Percentiles rank a stretch among this genome's conserved stretches.
Evolutionary conservation across 2,797 vertebrate species (phyloP).

Genomic region (Simalia tracyae): DNA sequence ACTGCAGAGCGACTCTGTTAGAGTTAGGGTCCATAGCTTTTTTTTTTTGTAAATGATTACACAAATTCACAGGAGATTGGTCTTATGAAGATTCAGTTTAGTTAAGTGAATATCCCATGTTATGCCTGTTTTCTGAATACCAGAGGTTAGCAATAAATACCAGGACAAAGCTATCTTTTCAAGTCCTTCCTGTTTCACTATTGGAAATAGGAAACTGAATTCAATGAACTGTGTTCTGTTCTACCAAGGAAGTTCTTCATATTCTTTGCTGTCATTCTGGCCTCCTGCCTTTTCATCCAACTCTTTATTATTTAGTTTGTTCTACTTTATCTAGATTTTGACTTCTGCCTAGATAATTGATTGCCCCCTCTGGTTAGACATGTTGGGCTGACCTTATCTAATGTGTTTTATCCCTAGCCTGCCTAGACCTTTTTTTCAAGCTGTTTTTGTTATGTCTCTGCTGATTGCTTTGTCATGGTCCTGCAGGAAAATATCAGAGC

Average conservation of each 20-base stretch:
- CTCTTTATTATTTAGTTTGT: background rate
- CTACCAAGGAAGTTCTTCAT: background rate
- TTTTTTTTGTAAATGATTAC: background rate
- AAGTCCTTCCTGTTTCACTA: background rate
- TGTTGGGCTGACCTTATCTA: background rate
- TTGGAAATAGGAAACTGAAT: background rate
- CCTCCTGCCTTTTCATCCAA: background rate
- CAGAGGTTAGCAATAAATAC: background rate
- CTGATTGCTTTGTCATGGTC: background rate
- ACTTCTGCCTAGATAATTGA: background rate
- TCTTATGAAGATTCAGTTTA: background rate
- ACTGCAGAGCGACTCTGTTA: too few species aligned
- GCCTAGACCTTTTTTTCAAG: background rate
- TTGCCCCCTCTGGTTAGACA: background rate
- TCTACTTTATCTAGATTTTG: background rate
- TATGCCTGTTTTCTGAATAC: background rate
- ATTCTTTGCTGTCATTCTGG: background rate
- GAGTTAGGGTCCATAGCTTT: too few species aligned
- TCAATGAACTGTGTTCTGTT: background rate
- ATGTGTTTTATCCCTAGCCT: background rate
- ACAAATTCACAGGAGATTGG: background rate
- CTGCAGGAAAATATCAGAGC: background rate
- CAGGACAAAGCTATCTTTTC: background rate
- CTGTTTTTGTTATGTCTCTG: background rate
- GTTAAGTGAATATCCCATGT: background rate